Evolutionary conservation across 2,113 vertebrate species (phyloP).

Genomic region (Prietella phreatophila): DNA sequence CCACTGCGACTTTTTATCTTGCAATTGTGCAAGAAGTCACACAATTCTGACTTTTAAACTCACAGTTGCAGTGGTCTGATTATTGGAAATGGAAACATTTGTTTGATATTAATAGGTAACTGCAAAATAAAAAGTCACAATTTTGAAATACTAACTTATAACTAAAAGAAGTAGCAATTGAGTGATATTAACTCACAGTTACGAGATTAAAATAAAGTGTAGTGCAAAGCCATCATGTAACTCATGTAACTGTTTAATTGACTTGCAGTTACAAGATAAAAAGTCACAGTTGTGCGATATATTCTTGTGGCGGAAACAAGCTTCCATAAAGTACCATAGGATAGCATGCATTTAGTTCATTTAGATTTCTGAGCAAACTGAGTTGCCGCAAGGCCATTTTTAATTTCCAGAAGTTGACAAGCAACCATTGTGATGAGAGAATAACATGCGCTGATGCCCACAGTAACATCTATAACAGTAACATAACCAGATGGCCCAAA

Average conservation of each 20-base stretch:
- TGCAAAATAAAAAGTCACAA: not conserved
- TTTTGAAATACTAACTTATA: not conserved
- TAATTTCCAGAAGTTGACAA: not conserved
- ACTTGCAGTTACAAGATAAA: not conserved
- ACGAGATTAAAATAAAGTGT: not conserved
- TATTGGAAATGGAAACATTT: not conserved
- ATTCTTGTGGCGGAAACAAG: not conserved
- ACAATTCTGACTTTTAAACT: not conserved
- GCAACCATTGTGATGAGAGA: not conserved
- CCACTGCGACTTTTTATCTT: not conserved
- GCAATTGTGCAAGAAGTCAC: not conserved
- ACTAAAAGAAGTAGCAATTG: too few relatives aligned
- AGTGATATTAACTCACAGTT: not conserved
- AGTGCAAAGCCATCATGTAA: not conserved
- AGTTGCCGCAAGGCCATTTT: not conserved
- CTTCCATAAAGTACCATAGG: not conserved
- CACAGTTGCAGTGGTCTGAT: not conserved
- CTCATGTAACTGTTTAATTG: not conserved
- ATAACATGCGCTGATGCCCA: constrained; percentile 8
- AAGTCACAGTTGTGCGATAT: not conserved
- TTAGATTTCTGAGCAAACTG: not conserved
- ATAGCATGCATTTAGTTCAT: not conserved
- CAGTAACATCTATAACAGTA: constrained; percentile 10
- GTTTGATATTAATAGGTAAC: not conserved
- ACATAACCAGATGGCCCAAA: constrained; percentile 37